Percentiles rank a stretch among this genome's conserved stretches.
Conservation (phyloP, 2,797 vertebrate genomes). For the Myiotriccus ornatus region DNA sequence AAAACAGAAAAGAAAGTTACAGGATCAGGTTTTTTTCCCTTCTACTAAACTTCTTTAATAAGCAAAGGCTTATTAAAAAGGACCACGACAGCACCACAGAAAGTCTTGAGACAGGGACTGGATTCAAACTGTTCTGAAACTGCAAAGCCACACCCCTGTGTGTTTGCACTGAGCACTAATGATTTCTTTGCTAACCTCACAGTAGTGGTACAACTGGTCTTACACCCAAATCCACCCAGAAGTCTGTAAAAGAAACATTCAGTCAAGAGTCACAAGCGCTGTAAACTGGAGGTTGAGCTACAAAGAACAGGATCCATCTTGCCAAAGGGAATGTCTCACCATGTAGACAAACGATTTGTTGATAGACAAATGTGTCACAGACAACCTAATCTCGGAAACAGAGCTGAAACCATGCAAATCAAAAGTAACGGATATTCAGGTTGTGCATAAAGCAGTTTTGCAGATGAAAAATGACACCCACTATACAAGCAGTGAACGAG, state of each 20-base stretch:
- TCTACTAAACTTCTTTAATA: background rate
- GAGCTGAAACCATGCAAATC: background rate
- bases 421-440: background rate
- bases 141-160: background rate
- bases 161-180: background rate
- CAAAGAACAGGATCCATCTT: background rate
- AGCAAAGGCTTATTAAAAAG: background rate
- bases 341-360: background rate
- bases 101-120: background rate
- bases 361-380: background rate
- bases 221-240: background rate
- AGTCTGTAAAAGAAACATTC: background rate
- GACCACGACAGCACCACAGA: background rate
- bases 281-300: background rate
- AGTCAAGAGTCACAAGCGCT: background rate
- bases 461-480: conserved; percentile 12
- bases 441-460: background rate
- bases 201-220: background rate
- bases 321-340: background rate
- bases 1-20: background rate
- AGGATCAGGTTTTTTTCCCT: background rate
- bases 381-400: conserved; percentile 5
- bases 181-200: background rate
- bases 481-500: background rate
- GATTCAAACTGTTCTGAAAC: background rate